phyloP scores from a whole-genome alignment of 2,113 vertebrate genomes.

The Psilopsiagon aymara region DNA sequence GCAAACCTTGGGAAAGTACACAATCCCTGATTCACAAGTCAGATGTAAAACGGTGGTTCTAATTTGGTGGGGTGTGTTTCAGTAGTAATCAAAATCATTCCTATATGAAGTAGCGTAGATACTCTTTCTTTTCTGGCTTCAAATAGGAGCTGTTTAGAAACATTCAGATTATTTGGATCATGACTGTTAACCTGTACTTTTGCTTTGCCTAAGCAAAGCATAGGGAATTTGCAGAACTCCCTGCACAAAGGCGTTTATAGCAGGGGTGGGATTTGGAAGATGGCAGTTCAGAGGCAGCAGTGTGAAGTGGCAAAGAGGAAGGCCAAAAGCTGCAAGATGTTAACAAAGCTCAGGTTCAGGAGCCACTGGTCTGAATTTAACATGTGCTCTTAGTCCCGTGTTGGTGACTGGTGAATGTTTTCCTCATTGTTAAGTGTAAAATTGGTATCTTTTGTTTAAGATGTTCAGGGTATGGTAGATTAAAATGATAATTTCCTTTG shows the following conservation, averaged over 20 bases:
- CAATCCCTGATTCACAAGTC: not conserved
- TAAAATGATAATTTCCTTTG: not conserved
- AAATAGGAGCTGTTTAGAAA: not conserved
- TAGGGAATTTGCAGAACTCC: not conserved
- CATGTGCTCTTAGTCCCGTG: not conserved
- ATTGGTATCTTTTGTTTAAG: not conserved
- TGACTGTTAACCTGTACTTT: not conserved
- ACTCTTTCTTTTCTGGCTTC: not conserved
- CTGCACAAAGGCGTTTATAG: not conserved
- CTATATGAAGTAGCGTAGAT: not conserved
- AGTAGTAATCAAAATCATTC: not conserved
- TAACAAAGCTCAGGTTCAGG: not conserved
- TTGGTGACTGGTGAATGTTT: not conserved
- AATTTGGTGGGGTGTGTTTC: not conserved
- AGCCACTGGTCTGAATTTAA: not conserved
- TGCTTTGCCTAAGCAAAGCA: not conserved
- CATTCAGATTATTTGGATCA: not conserved
- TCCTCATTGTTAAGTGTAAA: not conserved
- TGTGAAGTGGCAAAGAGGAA: not conserved
- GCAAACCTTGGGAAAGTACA: not conserved
- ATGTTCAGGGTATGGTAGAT: not conserved
- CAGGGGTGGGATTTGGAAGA: not conserved
- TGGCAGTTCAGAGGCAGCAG: not conserved
- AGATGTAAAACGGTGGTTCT: not conserved
- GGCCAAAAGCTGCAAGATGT: not conserved